Conservation (phyloP, 2,113 vertebrate species). For the Ptychochromis oligacanthus region DNA sequence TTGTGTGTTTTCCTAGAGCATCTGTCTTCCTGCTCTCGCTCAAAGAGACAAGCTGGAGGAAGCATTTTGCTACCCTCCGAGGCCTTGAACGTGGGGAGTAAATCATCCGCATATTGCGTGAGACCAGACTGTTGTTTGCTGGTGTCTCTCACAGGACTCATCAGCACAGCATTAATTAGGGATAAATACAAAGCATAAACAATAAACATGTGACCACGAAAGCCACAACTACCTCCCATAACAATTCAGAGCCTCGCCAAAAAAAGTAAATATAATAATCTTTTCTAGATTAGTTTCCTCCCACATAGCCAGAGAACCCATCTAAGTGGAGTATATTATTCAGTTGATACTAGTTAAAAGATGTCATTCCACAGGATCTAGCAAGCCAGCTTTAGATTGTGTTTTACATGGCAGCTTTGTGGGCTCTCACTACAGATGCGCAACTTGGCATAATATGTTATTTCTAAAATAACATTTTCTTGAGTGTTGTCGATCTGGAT, state of each 20-base stretch:
- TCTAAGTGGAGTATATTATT: slow-evolving; percentile 61
- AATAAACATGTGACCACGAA: slow-evolving; percentile 80
- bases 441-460: slow-evolving; percentile 81
- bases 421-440: slow-evolving; percentile 82
- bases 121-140: slow-evolving; percentile 67
- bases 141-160: slow-evolving; percentile 75
- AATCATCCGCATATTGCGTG: slow-evolving; percentile 75
- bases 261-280: slow-evolving; percentile 79
- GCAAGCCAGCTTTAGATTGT: slow-evolving; percentile 57
- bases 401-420: slow-evolving; percentile 77
- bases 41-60: slow-evolving; percentile 58
- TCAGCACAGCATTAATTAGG: slow-evolving; percentile 80
- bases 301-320: slow-evolving; percentile 33
- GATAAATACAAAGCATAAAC: slow-evolving; percentile 81
- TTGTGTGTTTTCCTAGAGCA: slow-evolving; percentile 69
- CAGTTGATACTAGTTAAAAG: slow-evolving; percentile 70
- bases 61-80: slow-evolving; percentile 49
- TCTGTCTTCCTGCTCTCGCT: slow-evolving; percentile 69
- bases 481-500: slow-evolving; percentile 61
- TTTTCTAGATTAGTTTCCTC: slow-evolving; percentile 79
- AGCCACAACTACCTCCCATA: slow-evolving; percentile 71
- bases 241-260: slow-evolving; percentile 65
- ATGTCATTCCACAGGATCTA: slow-evolving; percentile 76
- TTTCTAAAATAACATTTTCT: slow-evolving; percentile 78
- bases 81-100: slow-evolving; percentile 66